These are phyloP conservation scores for Thomomys bottae DNA, from an alignment of 2,113 vertebrate species.

Conservation along the genomic window DNA sequence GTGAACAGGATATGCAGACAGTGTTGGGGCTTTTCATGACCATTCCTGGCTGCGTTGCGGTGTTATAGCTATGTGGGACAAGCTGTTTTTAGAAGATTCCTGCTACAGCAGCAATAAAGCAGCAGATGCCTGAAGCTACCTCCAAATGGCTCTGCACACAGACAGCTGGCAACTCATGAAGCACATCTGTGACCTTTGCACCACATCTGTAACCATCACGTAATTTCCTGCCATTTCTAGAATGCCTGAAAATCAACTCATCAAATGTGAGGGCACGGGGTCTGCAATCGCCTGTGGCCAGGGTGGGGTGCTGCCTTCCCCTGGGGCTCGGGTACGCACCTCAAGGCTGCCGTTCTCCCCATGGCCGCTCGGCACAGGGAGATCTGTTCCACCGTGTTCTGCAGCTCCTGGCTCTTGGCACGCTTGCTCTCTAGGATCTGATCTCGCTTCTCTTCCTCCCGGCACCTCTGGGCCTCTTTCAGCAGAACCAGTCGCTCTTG, in stretches of 20 bases:
- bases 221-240: neutral
- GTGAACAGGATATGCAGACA: neutral
- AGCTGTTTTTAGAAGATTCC: neutral
- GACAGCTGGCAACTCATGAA: neutral
- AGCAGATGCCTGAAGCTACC: neutral
- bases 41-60: neutral
- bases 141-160: neutral
- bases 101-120: neutral
- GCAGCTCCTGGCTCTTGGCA: slow-evolving; percentile 87
- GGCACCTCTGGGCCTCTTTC: slow-evolving; percentile 84
- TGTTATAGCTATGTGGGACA: neutral
- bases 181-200: accelerated
- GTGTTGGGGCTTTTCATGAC: neutral
- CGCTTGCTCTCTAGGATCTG: slow-evolving; percentile 90
- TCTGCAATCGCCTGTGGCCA: neutral
- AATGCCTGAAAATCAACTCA: neutral
- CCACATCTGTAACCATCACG: accelerated
- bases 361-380: slow-evolving; percentile 85
- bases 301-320: accelerated
- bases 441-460: slow-evolving; percentile 88
- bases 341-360: slow-evolving; percentile 85
- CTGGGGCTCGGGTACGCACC: slow-evolving; percentile 83
- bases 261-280: neutral
- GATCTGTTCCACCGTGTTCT: slow-evolving; percentile 88
- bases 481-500: slow-evolving; percentile 89